These are phyloP conservation scores for Clitarchus hookeri DNA, from an alignment of 2,888 invertebrate species.

Conservation along the genomic window DNA sequence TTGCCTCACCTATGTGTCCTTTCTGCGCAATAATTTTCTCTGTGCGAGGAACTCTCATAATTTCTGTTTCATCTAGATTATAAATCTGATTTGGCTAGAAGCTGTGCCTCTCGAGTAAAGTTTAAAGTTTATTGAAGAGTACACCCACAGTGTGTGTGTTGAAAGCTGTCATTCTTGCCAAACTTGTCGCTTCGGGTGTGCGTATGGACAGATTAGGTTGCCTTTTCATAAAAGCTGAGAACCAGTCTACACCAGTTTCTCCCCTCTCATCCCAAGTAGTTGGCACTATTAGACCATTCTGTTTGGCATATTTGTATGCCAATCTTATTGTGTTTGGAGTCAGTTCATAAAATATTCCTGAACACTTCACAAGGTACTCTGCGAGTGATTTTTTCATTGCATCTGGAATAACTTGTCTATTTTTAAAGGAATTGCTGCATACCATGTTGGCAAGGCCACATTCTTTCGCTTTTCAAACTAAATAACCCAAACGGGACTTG, in stretches of 20 bases:
- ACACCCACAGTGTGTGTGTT: conserved; percentile 32
- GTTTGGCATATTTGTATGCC: conserved; percentile 41
- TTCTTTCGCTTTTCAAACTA: conserved; percentile 4
- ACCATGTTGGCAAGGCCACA: neutral
- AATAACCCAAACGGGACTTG: too few relatives aligned
- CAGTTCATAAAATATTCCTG: conserved; percentile 38
- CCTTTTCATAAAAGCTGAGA: conserved; percentile 40
- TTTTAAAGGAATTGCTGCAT: neutral
- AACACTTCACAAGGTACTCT: conserved; percentile 37
- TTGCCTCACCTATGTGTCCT: conserved; percentile 51
- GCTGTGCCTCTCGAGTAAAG: conserved; percentile 43
- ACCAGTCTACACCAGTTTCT: conserved; percentile 41
- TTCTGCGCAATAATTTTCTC: conserved; percentile 49
- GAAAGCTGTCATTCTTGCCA: conserved; percentile 42
- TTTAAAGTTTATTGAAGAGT: conserved; percentile 43
- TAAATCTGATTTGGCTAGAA: conserved; percentile 49
- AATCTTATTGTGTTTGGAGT: conserved; percentile 39
- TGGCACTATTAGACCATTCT: conserved; percentile 40
- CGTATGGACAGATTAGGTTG: conserved; percentile 41
- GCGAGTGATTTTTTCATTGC: conserved; percentile 42
- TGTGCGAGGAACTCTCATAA: conserved; percentile 53
- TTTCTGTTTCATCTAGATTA: conserved; percentile 52
- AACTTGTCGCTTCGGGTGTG: conserved; percentile 43
- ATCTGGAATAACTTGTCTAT: conserved; percentile 38
- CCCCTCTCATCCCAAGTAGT: conserved; percentile 28